phyloP scores from a whole-genome alignment of 2,888 invertebrate species.

The Bombylius discolor region DNA sequence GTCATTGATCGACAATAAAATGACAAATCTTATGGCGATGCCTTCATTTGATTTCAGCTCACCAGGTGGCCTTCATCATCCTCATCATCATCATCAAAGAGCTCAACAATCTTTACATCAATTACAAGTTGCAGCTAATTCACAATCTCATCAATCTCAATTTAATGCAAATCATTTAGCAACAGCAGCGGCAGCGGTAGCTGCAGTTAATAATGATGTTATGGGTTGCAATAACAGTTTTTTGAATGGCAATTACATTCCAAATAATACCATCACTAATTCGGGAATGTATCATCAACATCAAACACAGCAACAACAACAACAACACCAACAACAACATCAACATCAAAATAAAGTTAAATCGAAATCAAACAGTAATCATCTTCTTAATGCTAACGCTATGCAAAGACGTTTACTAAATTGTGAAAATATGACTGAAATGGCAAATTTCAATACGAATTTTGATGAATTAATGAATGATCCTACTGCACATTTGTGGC shows the following conservation, averaged over 20 bases:
- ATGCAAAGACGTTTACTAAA: conserved; percentile 38
- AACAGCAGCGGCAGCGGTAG: conserved; percentile 7
- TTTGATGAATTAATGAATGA: conserved; percentile 42
- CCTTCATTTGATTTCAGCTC: conserved; percentile 24
- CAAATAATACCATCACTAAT: conserved; percentile 8
- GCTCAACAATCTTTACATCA: neutral
- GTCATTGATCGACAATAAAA: conserved; percentile 33
- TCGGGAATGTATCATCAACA: conserved; percentile 1
- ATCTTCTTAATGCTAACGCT: conserved; percentile 38
- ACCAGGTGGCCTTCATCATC: conserved; percentile 5
- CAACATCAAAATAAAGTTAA: conserved; percentile 38
- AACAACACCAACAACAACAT: conserved; percentile 21
- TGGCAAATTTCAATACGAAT: conserved; percentile 50
- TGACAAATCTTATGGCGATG: conserved; percentile 23
- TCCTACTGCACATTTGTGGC: conserved; percentile 62
- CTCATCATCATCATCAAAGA: conserved; percentile 4
- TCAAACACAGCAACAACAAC: conserved; percentile 17
- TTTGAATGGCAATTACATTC: neutral
- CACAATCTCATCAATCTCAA: neutral
- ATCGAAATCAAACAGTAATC: conserved; percentile 43
- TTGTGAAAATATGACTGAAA: conserved; percentile 44
- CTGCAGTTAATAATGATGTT: neutral
- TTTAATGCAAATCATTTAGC: conserved; percentile 12
- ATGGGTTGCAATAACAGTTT: neutral
- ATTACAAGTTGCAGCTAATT: neutral